phyloP scores from a whole-genome alignment of 2,888 invertebrate genomes.

The Drosophila planitibia region DNA sequence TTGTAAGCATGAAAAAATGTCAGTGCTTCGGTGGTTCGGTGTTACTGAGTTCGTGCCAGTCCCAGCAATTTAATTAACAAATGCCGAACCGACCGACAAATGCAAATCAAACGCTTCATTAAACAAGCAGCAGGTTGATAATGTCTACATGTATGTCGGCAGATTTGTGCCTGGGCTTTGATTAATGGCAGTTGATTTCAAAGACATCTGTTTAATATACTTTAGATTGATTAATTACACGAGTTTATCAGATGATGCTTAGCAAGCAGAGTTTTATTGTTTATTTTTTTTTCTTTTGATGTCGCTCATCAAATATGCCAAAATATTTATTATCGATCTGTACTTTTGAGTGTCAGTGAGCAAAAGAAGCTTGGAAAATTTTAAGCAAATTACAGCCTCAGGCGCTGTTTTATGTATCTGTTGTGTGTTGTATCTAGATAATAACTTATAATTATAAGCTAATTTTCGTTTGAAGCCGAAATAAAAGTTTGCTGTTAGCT shows the following conservation, averaged over 20 bases:
- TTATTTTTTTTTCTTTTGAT: constrained; percentile 6
- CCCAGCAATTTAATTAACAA: constrained; percentile 70
- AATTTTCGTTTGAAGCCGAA: background rate
- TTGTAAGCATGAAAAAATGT: constrained; percentile 15
- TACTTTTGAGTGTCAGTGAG: constrained; percentile 13
- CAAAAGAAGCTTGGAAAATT: constrained; percentile 16
- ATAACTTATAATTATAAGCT: constrained; percentile 61
- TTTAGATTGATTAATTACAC: constrained; percentile 66
- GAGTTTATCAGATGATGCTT: constrained; percentile 20
- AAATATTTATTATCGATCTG: constrained; percentile 7
- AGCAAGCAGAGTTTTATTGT: background rate
- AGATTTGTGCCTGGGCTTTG: constrained; percentile 33
- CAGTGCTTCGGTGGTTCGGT: constrained; percentile 23
- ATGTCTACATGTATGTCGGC: constrained; percentile 21
- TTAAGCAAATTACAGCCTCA: constrained; percentile 33
- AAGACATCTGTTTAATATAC: constrained; percentile 20
- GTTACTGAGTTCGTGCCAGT: constrained; percentile 13
- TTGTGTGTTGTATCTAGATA: constrained; percentile 33
- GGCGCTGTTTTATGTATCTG: constrained; percentile 21
- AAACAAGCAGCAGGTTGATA: constrained; percentile 50
- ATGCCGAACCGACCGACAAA: constrained; percentile 43
- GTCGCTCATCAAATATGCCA: constrained; percentile 12
- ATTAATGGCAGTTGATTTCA: constrained; percentile 47
- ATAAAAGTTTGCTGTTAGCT: background rate
- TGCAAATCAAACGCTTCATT: constrained; percentile 72